Evolutionary conservation across 2,797 vertebrate genomes (phyloP), one percentile per base, ranked within the genome.

Genomic region (Molossus alvarezi): DNA sequence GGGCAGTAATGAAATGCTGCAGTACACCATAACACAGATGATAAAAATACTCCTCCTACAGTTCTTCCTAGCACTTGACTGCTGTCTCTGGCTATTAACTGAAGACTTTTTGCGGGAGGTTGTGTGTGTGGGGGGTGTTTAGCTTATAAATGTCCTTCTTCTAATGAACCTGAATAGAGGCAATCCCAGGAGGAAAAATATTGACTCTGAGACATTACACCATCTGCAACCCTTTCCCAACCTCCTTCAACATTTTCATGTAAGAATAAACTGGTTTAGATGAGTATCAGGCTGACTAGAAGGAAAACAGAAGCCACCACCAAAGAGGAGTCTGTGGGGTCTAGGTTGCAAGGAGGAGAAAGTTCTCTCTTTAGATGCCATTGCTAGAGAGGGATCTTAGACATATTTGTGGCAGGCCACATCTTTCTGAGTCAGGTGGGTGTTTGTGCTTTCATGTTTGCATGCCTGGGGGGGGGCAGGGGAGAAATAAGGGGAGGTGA

Each of bases 221-320:
- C 9, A 5, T 69, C 65, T 60, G 58, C 29, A 75, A 41, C 20
- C 58, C 21, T 33, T 86, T 29, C 41, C 41, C 17, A 45, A 45
- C 64, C 13, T 86, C 20, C 48, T 75, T 41, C 65, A 73, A n/a
- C 20, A 25, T n/a, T 60, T 83, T 29, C 37, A 76, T 53, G 80
- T 29, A 73, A 64, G 60, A 89, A 60, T 64, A 80, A 80, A 41
- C 71, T 51, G 29, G 37, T 79, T 92, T 73, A 65, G 82, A 73
- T 65, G 51, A 6, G 9, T 57, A 73, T 73, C 65, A 41, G 23
- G 20, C 53, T 57, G 62, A 51, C 25, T n/a, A 13, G 62, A 77
- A 53, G 85, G 69, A 71, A 92, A 62, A 62, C 15, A 64, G 48
- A 41, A 48, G 6, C 4, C 21, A 53, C n/a, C 10, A 51, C 37